Base-by-base conservation (phyloP, 2,113 vertebrate genomes). In the Oncorhynchus tshawytscha region DNA sequence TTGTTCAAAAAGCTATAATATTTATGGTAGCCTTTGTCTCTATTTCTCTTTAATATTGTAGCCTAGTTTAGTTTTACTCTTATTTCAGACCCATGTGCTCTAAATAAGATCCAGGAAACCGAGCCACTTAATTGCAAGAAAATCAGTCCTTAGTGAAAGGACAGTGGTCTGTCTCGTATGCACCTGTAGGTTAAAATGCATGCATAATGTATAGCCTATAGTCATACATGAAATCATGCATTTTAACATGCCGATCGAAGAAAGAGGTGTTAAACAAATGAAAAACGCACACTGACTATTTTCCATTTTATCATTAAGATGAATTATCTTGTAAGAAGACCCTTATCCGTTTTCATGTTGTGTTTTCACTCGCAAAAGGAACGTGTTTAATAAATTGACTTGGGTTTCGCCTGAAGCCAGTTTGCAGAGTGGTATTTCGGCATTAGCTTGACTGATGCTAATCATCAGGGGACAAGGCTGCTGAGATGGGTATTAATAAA, bases 381-480 rank as follows among this genome's bases (percentile, higher is more conserved):
- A 78, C 65, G 18, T 80, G 84, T 89, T 89, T 88, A 88, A 88
- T 89, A 86, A 86, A 91, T 80, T 84, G 83, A 88, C 84, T 88
- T 67, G 72, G 85, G 81, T 86, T 88, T 83, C 72, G 87, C 88
- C 88, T 39, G 73, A 78, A 88, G 89, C 86, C 65, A 83, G 78
- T 71, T 85, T 79, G 77, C 68, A 73, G 66, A 82, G 80, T 81
- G 79, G 71, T 79, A 81, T 85, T 86, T 81, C 68, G 70, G 84
- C 77, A 87, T 89, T 89, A 89, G 77, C 68, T 78, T 85, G 85
- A 88, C 83, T 84, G 85, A 81, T 85, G 83, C 72, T 74, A 77
- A 87, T 86, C 81, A 67, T 72, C 85, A 75, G 39, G 84, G 85
- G 88, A 89, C 80, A 74, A 54, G 57, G 60, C 70, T 29, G 73